Evolutionary conservation across 1,140 invertebrate genomes (phyloP), one percentile per base, ranked within the genome.

Genomic region (Drosophila arawakana): DNA sequence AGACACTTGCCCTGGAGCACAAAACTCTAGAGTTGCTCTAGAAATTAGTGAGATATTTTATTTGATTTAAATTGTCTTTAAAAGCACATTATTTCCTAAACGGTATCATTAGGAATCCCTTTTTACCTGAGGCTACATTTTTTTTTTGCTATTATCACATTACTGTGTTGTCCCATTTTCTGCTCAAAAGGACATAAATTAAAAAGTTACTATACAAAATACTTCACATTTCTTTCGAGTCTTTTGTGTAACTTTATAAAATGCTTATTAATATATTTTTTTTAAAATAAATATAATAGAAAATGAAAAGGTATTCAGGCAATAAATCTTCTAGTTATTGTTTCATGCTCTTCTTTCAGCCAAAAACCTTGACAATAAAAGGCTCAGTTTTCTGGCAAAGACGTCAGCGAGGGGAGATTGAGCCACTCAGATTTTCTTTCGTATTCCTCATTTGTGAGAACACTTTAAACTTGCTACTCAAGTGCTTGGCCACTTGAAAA

Each of bases 271-370:
- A 77, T 61, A 59, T 13, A 15, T 3, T 54, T 30, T 18, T 13
- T 7, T 2, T 7, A 15, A 21, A 62, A 62, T 66, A 71, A 81
- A 66, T 46, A 47, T 30, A 50, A 52, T 25, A 74, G 52, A 71
- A 37, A 57, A 43, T 35, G 9, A 66, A 69, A 47, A 71, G 47
- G 66, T 76, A 61, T 44, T 72, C 58, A 52, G 52, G 75, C 61
- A 59, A 88, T 88, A 88, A 86, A 83, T 86, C 83, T 82, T 69
- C 59, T 62, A 80, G 79, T 88, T 86, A 88, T 88, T 86, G 83
- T 89, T 80, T 83, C 54, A 80, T 61, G 71, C 59, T 52, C 71
- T 69, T 62, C 77, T 78, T 78, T 85, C 52, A 55, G 71, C 74
- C 82, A 49, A 79, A 72, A 55, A 88, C 79, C 80, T 76, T 65